phyloP scores from a whole-genome alignment of 1,140 invertebrate genomes.

The Hormaphis cornu region DNA sequence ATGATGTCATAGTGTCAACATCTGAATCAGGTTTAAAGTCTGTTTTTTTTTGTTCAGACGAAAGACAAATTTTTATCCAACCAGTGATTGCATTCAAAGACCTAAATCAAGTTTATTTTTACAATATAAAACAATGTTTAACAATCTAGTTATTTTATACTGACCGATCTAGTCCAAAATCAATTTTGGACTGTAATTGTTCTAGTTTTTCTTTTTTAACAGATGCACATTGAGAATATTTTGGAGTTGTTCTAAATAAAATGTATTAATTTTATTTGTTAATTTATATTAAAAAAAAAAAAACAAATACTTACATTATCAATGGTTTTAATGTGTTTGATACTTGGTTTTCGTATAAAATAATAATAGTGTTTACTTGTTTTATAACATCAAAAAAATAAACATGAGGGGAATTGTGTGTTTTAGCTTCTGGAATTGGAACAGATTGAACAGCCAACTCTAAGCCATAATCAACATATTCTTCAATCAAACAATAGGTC shows the following conservation, averaged over 20 bases:
- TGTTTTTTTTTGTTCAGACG: constrained; percentile 88
- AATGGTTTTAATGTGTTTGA: constrained; percentile 80
- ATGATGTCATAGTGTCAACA: constrained; percentile 61
- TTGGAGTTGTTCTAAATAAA: constrained; percentile 67
- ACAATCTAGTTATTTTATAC: background rate
- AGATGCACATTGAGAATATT: constrained; percentile 75
- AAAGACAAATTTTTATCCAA: constrained; percentile 84
- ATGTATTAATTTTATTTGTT: constrained; percentile 16
- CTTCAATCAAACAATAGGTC: constrained; percentile 74
- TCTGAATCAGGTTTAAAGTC: constrained; percentile 92
- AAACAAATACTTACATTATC: constrained; percentile 56
- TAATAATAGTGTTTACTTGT: constrained; percentile 92
- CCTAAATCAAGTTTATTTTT: constrained; percentile 43
- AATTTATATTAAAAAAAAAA: constrained; percentile 22
- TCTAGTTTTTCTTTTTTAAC: constrained; percentile 79
- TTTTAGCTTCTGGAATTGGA: constrained; percentile 77
- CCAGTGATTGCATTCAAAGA: constrained; percentile 77
- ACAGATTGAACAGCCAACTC: constrained; percentile 86
- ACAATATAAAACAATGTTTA: constrained; percentile 17
- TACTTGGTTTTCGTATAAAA: constrained; percentile 90
- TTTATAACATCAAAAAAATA: constrained; percentile 92
- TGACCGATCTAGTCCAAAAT: constrained; percentile 72
- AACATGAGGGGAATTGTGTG: constrained; percentile 65
- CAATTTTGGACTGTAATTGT: constrained; percentile 84
- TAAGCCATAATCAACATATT: constrained; percentile 93